These are phyloP conservation scores for Euphydryas editha DNA, from an alignment of 2,888 invertebrate species.

Conservation along the genomic window DNA sequence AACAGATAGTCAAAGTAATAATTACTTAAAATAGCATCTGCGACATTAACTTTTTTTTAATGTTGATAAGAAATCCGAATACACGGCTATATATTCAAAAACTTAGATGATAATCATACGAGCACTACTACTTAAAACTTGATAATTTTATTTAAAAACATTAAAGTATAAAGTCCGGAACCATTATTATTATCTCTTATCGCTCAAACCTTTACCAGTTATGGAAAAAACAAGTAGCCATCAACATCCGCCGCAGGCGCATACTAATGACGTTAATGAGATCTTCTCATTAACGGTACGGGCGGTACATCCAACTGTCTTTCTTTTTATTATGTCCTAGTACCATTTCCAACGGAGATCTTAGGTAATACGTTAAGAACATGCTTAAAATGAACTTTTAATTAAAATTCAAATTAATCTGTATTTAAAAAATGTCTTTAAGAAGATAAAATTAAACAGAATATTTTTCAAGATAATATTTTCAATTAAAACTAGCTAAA, in stretches of 20 bases:
- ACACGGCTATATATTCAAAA: too few relatives aligned
- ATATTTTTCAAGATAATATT: not conserved
- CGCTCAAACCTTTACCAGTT: conserved; percentile 20
- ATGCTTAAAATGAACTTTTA: conserved; percentile 2
- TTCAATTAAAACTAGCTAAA: not conserved
- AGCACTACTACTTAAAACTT: not conserved
- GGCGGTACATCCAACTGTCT: conserved; percentile 17
- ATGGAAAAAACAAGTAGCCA: conserved; percentile 39
- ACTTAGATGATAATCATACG: too few relatives aligned
- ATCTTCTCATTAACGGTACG: conserved; percentile 39
- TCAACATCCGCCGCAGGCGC: conserved; percentile 33
- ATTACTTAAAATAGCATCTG: too few relatives aligned
- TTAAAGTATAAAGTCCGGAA: conserved; percentile 16
- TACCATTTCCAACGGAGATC: conserved; percentile 29
- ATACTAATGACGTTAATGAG: conserved; percentile 40
- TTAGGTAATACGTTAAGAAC: conserved; percentile 4
- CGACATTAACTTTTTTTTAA: too few relatives aligned
- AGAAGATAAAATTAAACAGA: too few relatives aligned
- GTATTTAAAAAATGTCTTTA: not conserved
- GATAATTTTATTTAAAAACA: not conserved
- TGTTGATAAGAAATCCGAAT: too few relatives aligned
- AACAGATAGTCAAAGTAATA: too few relatives aligned
- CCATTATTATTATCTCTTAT: conserved; percentile 3
- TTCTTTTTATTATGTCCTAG: conserved; percentile 34
- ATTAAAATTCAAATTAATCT: not conserved